phyloP scores from a whole-genome alignment of 2,797 vertebrate genomes.

The Lacerta viridis region DNA sequence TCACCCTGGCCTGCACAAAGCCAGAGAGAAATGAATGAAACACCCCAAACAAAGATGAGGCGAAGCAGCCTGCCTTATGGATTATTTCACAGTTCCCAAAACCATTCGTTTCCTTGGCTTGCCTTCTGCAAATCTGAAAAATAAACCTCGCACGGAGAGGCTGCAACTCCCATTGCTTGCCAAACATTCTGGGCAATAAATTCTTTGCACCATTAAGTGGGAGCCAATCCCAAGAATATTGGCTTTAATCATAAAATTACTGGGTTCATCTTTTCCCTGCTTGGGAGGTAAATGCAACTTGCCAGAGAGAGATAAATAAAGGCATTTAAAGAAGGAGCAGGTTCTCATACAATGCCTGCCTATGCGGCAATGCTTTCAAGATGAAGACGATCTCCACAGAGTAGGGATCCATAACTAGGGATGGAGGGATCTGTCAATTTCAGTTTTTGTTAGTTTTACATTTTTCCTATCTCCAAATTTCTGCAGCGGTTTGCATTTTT shows the following conservation, averaged over 20 bases:
- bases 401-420: too few species aligned
- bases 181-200: constrained; percentile 51
- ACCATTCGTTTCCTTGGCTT: constrained; percentile 46
- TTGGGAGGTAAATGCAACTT: background rate
- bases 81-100: constrained; percentile 61
- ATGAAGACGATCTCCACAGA: background rate
- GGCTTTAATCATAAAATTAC: constrained; percentile 47
- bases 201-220: constrained; percentile 21
- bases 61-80: constrained; percentile 59
- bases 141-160: constrained; percentile 46
- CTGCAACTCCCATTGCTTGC: constrained; percentile 40
- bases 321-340: background rate
- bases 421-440: too few species aligned
- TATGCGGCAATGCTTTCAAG: background rate
- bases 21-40: constrained; percentile 67
- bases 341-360: too few species aligned
- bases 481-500: too few species aligned
- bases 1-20: constrained; percentile 54
- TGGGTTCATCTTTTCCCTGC: constrained; percentile 26
- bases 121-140: constrained; percentile 54
- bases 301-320: background rate
- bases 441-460: too few species aligned
- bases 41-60: constrained; percentile 59
- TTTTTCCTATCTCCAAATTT: too few species aligned
- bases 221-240: constrained; percentile 34